Conservation (phyloP, 2,113 vertebrate species). For the Anolis carolinensis region DNA sequence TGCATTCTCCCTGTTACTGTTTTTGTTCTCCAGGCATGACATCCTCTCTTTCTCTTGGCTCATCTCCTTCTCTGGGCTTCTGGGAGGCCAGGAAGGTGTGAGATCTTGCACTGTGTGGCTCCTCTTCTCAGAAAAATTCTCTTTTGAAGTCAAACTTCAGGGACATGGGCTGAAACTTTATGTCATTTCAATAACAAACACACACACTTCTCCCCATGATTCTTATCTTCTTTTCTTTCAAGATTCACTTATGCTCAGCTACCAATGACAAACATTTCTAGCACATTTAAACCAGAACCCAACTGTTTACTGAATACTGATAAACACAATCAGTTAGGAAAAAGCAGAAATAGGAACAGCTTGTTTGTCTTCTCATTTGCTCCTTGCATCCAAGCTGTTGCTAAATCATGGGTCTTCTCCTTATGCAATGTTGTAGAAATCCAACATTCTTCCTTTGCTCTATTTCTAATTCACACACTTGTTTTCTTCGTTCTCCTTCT, state of each 20-base stretch:
- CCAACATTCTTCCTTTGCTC: too few relatives aligned
- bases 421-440: background rate
- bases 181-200: background rate
- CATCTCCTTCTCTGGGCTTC: background rate
- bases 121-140: background rate
- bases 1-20: slow-evolving; percentile 1
- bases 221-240: background rate
- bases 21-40: slow-evolving; percentile 20
- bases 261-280: background rate
- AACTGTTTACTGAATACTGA: too few relatives aligned
- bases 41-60: slow-evolving; percentile 3
- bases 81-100: background rate
- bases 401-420: background rate
- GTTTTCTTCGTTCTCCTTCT: background rate
- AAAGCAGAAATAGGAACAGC: background rate
- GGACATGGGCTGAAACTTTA: background rate
- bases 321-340: background rate
- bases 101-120: background rate
- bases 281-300: background rate
- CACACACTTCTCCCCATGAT: too few relatives aligned
- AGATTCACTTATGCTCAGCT: background rate
- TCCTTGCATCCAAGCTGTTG: background rate
- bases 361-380: background rate
- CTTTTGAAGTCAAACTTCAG: background rate
- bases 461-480: too few relatives aligned